Base-by-base conservation (phyloP, 2,888 invertebrate species). In the Acronicta aceris region DNA sequence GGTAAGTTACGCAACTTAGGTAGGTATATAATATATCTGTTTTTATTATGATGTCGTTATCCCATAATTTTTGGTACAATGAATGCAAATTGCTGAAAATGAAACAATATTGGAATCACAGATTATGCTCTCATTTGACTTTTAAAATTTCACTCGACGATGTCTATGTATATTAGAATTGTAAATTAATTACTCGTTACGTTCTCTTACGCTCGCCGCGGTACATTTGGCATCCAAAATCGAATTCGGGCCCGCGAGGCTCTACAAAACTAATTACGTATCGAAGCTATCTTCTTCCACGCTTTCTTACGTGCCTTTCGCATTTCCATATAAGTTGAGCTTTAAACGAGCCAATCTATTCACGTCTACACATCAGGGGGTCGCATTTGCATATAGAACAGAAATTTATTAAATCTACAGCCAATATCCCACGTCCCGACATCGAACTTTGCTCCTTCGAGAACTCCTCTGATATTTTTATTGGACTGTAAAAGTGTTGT, bases 341-440 rank as follows among this genome's bases (percentile, higher is more conserved):
- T 93, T 92, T 94, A 94, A 94, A 94, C 94, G 94, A 92, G 89
- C 94, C 94, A 94, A 94, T 94, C 94, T 94, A 94, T 94, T 94
- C 94, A 93, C 93, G 94, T 94, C 94, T 94, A 94, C 94, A 94
- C 94, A 94, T 94, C 94, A 94, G 93, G 93, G 93, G 92, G 92
- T 89, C 93, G 88, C 91, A 94, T 94, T 94, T 94, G 94, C 94
- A 94, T 94, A 94, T 94, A 94, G 93, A 94, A 93, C 92, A 93
- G 93, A 93, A 94, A 94, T 94, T 94, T 94, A 94, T 94, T 94
- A 94, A 94, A 94, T 94, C 94, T 94, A 94, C 93, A 91, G 93
- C 92, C 94, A 94, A 94, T 94, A 94, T 93, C 89, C 90, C 84
- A 88, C 92, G 93, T 90, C 89, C 88, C 90, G 86, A 92, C 92